Conservation (phyloP, 2,113 vertebrate species). For the Paradoxurus hermaphroditus region DNA sequence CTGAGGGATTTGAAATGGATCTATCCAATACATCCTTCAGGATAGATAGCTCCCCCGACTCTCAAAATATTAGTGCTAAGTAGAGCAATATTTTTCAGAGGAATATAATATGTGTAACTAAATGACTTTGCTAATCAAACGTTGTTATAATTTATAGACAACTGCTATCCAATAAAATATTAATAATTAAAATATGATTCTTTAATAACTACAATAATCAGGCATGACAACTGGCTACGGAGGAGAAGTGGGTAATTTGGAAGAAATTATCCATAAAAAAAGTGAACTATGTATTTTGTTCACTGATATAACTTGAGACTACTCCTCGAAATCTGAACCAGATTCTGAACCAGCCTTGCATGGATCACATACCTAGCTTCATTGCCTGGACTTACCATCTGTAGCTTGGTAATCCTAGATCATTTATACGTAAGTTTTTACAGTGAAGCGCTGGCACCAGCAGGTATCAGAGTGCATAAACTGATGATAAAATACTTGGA, state of each 20-base stretch:
- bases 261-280: neutral
- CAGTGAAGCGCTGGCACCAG: neutral
- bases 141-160: neutral
- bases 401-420: neutral
- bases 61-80: constrained; percentile 64
- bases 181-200: neutral
- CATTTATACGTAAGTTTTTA: neutral
- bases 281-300: neutral
- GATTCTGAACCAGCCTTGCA: fast-evolving
- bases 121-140: neutral
- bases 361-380: neutral
- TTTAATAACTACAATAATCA: neutral
- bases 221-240: neutral
- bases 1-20: constrained; percentile 78
- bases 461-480: neutral
- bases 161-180: neutral
- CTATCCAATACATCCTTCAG: constrained; percentile 69
- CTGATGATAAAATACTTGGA: neutral
- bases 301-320: neutral
- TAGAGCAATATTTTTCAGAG: constrained; percentile 26
- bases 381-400: neutral
- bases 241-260: neutral
- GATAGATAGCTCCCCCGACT: constrained; percentile 57
- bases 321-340: neutral
- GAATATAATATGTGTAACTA: neutral